phyloP scores from a whole-genome alignment of 2,797 vertebrate genomes.

The Aplochiton taeniatus region DNA sequence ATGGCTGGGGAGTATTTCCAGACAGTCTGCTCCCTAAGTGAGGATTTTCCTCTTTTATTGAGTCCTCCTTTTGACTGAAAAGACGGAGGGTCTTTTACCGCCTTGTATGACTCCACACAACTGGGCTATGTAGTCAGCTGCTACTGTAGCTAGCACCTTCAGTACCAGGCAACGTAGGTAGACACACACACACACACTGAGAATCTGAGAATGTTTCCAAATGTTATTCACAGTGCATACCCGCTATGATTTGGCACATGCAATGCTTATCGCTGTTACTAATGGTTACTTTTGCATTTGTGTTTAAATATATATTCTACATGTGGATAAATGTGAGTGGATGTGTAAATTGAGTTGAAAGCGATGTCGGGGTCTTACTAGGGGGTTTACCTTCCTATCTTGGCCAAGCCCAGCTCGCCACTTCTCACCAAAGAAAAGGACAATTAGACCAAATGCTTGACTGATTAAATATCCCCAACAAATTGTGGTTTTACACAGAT shows the following conservation, averaged over 20 bases:
- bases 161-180: too few species aligned
- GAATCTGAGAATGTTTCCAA: too few species aligned
- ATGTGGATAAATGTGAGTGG: neutral
- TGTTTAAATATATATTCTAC: too few species aligned
- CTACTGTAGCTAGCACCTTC: too few species aligned
- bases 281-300: too few species aligned
- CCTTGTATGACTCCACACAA: neutral
- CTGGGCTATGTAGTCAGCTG: too few species aligned
- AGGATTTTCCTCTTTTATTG: conserved; percentile 52
- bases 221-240: too few species aligned
- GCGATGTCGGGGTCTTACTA: conserved; percentile 15
- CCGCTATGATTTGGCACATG: too few species aligned
- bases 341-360: neutral
- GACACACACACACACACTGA: too few species aligned
- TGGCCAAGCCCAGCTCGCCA: conserved; percentile 14
- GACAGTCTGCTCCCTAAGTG: conserved; percentile 50
- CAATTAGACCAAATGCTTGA: conserved; percentile 46
- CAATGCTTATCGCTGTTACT: too few species aligned
- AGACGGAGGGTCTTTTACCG: conserved; percentile 27
- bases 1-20: conserved; percentile 55
- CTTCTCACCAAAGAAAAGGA: conserved; percentile 42
- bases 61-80: conserved; percentile 46
- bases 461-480: conserved; percentile 40
- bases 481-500: conserved; percentile 42
- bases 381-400: conserved; percentile 3